Evolutionary conservation across 2,797 vertebrate species (phyloP), one percentile per base, ranked within the genome.

Genomic region (Esox lucius): DNA sequence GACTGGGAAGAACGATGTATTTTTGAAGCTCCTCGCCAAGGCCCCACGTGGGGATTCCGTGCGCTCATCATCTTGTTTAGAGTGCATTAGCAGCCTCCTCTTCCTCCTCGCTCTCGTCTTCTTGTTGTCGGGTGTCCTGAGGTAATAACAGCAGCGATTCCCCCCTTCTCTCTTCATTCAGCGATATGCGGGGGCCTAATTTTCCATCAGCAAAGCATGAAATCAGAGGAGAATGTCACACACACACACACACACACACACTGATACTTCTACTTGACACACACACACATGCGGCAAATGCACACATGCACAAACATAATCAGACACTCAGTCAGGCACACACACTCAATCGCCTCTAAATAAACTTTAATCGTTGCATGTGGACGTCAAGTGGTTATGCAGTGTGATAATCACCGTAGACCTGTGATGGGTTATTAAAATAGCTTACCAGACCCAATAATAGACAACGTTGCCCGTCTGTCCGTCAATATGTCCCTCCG

Each of bases 181-280:
- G 80, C 90, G 94, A 96, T 95, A 95, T 92, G 92, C 95, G 91
- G 87, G 95, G 94, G 95, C 91, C 95, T 97, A 95, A 96, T 97
- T 98, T 98, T 96, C 95, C 94, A 96, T 97, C 95, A 94, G 95
- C 91, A 98, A 97, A 97, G 96, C 95, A 95, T 96, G 95, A 98
- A 98, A 98, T 98, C 95, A 96, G 93, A 91, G 91, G 93, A 96
- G 94, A 96, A 96, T 94, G 93, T 93, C 91, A 93, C 93, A 95
- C 94, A 97, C 53, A 56, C 53, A 59, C 53, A 56, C 53, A 53
- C 28, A n/a, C 49, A 53, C 28, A 31, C 28, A 3, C 95, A 94
- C 89, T 86, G 94, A 88, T 49, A 59, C 56, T 76, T 85, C 82
- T 77, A 83, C 79, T 8, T 72, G 59, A 68, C 91, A 92, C 92